phyloP scores from a whole-genome alignment of 2,113 vertebrate species.

The Trochalopteron elliotii region DNA sequence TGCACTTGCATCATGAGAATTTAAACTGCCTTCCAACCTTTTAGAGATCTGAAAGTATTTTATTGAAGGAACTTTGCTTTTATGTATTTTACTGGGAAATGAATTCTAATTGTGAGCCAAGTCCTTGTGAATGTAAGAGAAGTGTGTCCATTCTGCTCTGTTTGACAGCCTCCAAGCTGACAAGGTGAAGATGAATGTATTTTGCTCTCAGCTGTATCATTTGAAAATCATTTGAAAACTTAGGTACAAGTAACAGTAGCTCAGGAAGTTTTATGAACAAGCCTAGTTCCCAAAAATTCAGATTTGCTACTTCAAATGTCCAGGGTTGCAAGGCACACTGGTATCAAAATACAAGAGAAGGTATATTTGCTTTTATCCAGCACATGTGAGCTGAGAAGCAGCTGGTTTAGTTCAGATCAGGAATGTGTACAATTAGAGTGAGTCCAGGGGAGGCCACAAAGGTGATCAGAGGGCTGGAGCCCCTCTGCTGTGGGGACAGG shows the following conservation, averaged over 20 bases:
- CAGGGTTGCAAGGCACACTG: background rate
- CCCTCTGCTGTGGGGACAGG: background rate
- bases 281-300: background rate
- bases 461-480: background rate
- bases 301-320: background rate
- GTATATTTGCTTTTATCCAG: background rate
- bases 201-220: background rate
- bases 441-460: background rate
- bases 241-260: background rate
- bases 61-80: conserved; percentile 20
- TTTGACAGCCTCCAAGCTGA: background rate
- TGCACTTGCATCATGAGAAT: conserved; percentile 4
- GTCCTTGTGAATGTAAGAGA: background rate
- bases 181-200: background rate
- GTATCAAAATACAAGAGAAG: background rate
- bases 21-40: conserved; percentile 34
- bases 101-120: background rate
- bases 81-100: background rate
- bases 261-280: background rate
- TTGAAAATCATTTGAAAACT: background rate
- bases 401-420: background rate
- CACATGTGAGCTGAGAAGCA: background rate
- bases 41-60: conserved; percentile 7
- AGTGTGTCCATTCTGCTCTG: background rate
- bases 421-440: background rate